Evolutionary conservation across 1,140 invertebrate genomes (phyloP), one percentile per base, ranked within the genome.

Genomic region (Euwallacea similis): DNA sequence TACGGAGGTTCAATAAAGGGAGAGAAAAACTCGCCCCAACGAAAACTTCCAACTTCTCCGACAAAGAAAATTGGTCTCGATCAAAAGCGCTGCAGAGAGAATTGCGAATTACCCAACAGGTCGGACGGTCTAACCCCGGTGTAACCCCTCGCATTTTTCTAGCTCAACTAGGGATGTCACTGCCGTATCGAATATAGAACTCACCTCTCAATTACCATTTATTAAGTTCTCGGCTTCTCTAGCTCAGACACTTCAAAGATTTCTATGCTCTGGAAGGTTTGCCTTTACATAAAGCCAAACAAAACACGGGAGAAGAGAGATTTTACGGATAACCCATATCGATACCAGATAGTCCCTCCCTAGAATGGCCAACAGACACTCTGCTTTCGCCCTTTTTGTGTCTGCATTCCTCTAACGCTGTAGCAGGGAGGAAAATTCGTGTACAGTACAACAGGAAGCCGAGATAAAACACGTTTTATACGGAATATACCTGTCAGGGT

Each of bases 391-490:
- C 66, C 67, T 69, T 69, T 69, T 69, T 69, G 67, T 62, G 67
- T 69, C 67, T 69, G 67, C 58, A 69, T 69, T 69, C 67, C 67
- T 61, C 42, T 69, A 69, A 69, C 47, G 67, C 59, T 11, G 58
- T 44, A 64, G 69, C 62, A 59, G 50, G 54, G 54, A 71, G 63
- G 69, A 71, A 71, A 71, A 71, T 71, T 71, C 69, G 62, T 71
- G 69, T 71, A 58, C 61, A 71, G 62, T 71, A 71, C 69, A 66
- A 71, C 69, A 64, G 69, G 62, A 66, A 66, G 69, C 63, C 69
- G 63, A 71, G 69, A 71, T 71, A 71, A 71, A 71, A 71, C 69
- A 71, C 62, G 69, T 71, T 71, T 71, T 71, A 71, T 66, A 71
- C 69, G 69, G 50, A 71, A 71, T 63, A 71, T 64, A 71, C 69